phyloP scores from a whole-genome alignment of 2,113 vertebrate genomes.

The Pipra filicauda region DNA sequence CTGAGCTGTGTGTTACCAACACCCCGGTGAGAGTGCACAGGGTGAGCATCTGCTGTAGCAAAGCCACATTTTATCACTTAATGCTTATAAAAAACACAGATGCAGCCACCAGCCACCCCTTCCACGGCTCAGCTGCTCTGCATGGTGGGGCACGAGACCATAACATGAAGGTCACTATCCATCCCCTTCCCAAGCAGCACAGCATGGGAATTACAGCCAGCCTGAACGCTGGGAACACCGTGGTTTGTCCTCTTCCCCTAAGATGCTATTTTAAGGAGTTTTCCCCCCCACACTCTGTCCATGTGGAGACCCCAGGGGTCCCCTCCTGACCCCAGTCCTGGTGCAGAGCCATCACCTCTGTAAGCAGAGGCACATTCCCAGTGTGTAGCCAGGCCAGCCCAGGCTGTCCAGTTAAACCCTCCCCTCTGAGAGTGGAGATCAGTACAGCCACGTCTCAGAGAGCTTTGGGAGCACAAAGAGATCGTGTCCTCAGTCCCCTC shows the following conservation, averaged over 20 bases:
- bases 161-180: fast-evolving
- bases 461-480: not conserved
- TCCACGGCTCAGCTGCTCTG: not conserved
- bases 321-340: not conserved
- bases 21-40: fast-evolving
- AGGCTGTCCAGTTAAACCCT: not conserved
- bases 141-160: not conserved
- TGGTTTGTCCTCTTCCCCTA: not conserved
- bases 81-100: fast-evolving
- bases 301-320: not conserved
- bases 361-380: not conserved
- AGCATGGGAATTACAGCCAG: not conserved
- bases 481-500: fast-evolving
- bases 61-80: not conserved
- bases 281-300: fast-evolving
- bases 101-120: not conserved
- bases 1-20: not conserved
- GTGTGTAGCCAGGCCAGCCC: fast-evolving
- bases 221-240: not conserved
- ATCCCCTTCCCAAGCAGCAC: not conserved
- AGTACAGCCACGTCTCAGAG: not conserved
- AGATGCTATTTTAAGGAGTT: not conserved
- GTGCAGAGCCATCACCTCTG: not conserved
- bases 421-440: not conserved
- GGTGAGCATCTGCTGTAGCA: not conserved